phyloP scores from a whole-genome alignment of 1,140 invertebrate species.

The Trissolcus basalis region DNA sequence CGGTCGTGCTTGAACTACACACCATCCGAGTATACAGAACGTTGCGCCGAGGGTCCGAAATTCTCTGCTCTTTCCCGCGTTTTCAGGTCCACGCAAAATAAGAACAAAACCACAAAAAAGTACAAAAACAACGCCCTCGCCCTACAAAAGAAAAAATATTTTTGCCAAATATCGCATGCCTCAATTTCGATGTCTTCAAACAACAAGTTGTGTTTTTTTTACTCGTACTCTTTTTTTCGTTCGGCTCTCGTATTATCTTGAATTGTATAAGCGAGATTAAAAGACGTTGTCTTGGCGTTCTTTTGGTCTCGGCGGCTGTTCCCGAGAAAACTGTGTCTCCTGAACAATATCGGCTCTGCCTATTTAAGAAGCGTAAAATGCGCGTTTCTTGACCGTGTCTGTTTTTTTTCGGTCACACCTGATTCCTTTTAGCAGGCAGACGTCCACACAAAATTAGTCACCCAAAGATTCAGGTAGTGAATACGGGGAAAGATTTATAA shows the following conservation, averaged over 20 bases:
- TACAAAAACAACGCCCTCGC: slow-evolving; percentile 7
- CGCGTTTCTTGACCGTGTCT: slow-evolving; percentile 17
- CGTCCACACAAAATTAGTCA: slow-evolving; percentile 30
- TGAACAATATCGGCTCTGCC: slow-evolving; percentile 22
- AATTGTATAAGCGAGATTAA: background rate
- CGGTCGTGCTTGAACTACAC: slow-evolving; percentile 34
- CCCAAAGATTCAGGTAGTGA: slow-evolving; percentile 27
- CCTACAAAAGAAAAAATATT: slow-evolving; percentile 15
- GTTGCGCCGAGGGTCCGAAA: slow-evolving; percentile 10
- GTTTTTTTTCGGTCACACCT: slow-evolving; percentile 36
- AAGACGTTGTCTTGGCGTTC: background rate
- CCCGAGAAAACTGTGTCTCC: slow-evolving; percentile 21
- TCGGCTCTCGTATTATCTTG: background rate
- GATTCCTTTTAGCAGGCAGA: slow-evolving; percentile 18
- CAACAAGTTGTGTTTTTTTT: background rate
- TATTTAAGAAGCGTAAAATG: slow-evolving; percentile 40
- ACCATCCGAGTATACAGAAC: slow-evolving; percentile 17
- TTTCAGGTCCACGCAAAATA: slow-evolving; percentile 20
- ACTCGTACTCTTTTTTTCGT: background rate
- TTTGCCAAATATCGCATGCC: slow-evolving; percentile 1
- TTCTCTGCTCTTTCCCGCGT: slow-evolving; percentile 23
- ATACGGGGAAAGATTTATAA: slow-evolving; percentile 29
- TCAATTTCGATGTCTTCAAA: slow-evolving; percentile 2
- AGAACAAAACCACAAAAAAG: slow-evolving; percentile 7
- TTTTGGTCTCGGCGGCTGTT: background rate